Evolutionary conservation across 2,797 vertebrate species (phyloP).

Genomic region (Periophthalmus magnuspinnatus): DNA sequence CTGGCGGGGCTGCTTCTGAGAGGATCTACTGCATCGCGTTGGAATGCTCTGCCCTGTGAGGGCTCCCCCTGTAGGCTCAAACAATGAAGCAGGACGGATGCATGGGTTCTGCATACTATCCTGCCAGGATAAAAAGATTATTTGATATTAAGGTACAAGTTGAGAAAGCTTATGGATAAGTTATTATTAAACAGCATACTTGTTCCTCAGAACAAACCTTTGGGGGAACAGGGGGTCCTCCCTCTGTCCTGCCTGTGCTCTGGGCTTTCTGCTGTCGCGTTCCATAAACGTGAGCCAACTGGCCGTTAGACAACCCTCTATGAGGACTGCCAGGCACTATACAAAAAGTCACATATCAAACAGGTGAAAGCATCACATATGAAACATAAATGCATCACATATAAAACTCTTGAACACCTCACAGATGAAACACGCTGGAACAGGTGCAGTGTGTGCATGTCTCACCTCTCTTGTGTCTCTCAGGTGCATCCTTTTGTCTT

Average conservation of each 20-base stretch:
- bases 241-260: slow-evolving; percentile 29
- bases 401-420: not conserved
- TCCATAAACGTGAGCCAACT: not conserved
- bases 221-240: slow-evolving; percentile 7
- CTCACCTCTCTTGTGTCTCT: slow-evolving; percentile 22
- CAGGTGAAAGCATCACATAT: not conserved
- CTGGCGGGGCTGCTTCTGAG: not conserved
- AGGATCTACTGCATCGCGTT: not conserved
- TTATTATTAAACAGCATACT: not conserved
- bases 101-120: not conserved
- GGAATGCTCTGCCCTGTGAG: not conserved
- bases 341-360: not conserved
- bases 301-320: slow-evolving; percentile 11
- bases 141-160: not conserved
- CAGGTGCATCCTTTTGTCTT: slow-evolving; percentile 71
- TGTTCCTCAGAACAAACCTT: not conserved
- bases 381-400: not conserved
- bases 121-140: slow-evolving; percentile 1
- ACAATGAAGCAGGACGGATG: not conserved
- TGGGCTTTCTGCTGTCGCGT: slow-evolving; percentile 37
- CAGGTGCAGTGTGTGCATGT: not conserved
- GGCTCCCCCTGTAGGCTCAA: not conserved
- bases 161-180: too few species aligned
- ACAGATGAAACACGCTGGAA: too few species aligned
- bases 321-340: slow-evolving; percentile 30